Evolutionary conservation across 2,888 invertebrate species (phyloP), one percentile per base, ranked within the genome.

Genomic region (Chrysina gloriosa): DNA sequence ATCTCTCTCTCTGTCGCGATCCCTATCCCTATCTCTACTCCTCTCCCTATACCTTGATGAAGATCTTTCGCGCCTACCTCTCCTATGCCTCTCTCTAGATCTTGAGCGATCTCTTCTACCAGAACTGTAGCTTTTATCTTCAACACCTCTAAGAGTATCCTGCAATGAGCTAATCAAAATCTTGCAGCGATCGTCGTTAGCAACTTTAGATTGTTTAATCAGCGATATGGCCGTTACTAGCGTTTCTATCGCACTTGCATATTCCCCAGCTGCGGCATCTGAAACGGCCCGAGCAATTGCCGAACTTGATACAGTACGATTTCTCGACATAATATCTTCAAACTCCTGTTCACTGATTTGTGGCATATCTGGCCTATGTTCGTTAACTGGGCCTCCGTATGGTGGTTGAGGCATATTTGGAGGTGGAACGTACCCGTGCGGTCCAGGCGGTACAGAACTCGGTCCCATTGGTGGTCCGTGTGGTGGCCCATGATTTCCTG

Each of bases 231-330:
- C 99, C 0, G 99, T 99, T 68, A 98, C 97, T 72, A 99, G 87
- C 2, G 99, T 99, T 85, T 99, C 98, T 71, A 99, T 97, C 56
- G 99, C 99, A 83, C 96, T 96, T 1, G 96, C 96, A 84, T 95
- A 97, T 84, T 99, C 98, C 6, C 98, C 97, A 67, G 96, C 95
- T 45, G 97, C 96, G 1, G 98, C 98, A 85, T 98, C 98, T 56
- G 96, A 95, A 36, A 99, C 98, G 7, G 99, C 99, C 69, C 98
- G 86, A 9, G 96, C 95, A 74, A 99, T 99, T 14, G 99, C 99
- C 63, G 96, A 96, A 74, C 97, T 97, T 34, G 97, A 97, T 0
- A 99, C 98, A 5, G 98, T 98, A 75, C 98, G 89, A 85, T 99
- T 99, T 72, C 98, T 89, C 67, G 93, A 91, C 95, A 99, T 97